phyloP scores from a whole-genome alignment of 2,113 vertebrate species.

The Nycticorax nycticorax region DNA sequence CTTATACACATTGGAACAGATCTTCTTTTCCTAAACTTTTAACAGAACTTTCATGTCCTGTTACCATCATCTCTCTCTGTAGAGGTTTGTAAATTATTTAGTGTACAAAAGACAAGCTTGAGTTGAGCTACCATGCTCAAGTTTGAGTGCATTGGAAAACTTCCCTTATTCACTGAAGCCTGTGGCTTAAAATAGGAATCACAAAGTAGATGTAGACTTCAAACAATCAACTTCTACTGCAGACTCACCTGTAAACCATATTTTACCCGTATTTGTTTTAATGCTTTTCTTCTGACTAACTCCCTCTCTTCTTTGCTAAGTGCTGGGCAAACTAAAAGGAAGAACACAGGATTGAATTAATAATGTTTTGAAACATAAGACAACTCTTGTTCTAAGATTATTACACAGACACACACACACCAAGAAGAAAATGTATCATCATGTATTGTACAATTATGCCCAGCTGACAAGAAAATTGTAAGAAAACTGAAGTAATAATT shows the following conservation, averaged over 20 bases:
- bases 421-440: background rate
- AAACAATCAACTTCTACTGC: background rate
- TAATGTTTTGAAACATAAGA: background rate
- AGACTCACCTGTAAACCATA: constrained; percentile 93
- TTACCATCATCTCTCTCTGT: background rate
- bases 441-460: background rate
- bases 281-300: constrained; percentile 87
- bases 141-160: background rate
- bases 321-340: constrained; percentile 76
- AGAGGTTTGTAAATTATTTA: background rate
- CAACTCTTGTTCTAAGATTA: background rate
- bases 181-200: background rate
- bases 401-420: background rate
- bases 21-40: background rate
- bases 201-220: background rate
- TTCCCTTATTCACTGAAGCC: background rate
- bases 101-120: background rate
- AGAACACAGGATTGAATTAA: background rate
- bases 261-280: constrained; percentile 95
- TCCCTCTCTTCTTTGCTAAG: constrained; percentile 93
- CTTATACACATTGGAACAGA: background rate
- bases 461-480: background rate
- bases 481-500: background rate
- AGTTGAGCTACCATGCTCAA: background rate
- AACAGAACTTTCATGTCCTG: background rate